Evolutionary conservation across 2,888 invertebrate genomes (phyloP).

Genomic region (Sesia bembeciformis): DNA sequence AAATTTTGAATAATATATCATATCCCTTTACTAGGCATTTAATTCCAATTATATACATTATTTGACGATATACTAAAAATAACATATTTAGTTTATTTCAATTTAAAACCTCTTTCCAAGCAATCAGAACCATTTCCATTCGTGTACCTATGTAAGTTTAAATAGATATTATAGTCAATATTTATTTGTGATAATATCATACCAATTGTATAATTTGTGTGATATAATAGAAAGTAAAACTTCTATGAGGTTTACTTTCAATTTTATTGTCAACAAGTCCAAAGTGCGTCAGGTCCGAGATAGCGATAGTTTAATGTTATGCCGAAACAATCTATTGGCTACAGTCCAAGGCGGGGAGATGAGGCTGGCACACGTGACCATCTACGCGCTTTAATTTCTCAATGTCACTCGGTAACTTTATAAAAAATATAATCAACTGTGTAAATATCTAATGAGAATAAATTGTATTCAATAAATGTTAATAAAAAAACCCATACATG

Average conservation of each 20-base stretch:
- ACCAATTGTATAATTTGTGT: neutral
- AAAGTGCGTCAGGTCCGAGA: neutral
- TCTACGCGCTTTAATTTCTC: neutral
- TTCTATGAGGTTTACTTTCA: neutral
- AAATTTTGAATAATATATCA: constrained; percentile 30
- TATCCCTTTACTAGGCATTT: constrained; percentile 66
- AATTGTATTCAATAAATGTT: neutral
- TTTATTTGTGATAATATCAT: neutral
- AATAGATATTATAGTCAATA: neutral
- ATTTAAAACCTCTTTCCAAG: no score
- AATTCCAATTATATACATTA: neutral
- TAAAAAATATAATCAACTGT: neutral
- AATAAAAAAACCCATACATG: no score
- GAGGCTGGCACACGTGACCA: neutral
- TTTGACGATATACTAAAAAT: no score
- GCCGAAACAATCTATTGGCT: constrained; percentile 31
- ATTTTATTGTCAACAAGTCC: constrained; percentile 1
- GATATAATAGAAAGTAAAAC: neutral
- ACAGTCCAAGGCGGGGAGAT: constrained; percentile 22
- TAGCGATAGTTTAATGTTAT: constrained; percentile 15
- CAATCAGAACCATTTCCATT: no score
- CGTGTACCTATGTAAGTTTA: neutral
- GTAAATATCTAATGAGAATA: neutral
- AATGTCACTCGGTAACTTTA: neutral
- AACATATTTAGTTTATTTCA: no score